A percentile compares a stretch with the other conserved stretches of the same genome.
Conservation (phyloP, 2,113 vertebrate genomes). For the Canis aureus region DNA sequence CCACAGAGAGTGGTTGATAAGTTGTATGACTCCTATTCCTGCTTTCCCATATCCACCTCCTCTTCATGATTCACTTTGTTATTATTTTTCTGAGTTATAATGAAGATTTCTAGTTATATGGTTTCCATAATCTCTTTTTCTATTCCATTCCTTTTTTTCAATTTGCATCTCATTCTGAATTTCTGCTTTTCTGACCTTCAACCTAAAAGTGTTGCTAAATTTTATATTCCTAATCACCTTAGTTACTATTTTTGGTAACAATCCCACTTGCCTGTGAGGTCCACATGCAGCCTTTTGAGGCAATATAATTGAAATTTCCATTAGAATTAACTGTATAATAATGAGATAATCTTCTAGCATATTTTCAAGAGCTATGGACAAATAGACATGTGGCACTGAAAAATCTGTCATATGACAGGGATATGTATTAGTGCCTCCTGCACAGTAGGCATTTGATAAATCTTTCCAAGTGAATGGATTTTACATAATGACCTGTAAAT, state of each 20-base stretch:
- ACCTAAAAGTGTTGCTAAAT: conserved; percentile 32
- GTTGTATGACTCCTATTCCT: background rate
- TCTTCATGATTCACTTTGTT: background rate
- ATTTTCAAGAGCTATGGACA: conserved; percentile 21
- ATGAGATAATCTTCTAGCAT: background rate
- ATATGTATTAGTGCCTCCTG: background rate
- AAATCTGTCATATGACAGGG: background rate
- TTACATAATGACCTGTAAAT: background rate
- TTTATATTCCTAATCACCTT: background rate
- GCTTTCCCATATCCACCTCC: background rate
- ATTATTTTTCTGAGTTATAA: background rate
- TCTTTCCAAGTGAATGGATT: background rate
- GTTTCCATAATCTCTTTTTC: background rate
- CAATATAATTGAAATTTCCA: conserved; percentile 1
- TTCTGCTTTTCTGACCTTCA: conserved; percentile 23
- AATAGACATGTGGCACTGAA: conserved; percentile 14
- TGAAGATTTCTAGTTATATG: background rate
- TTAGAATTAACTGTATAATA: background rate
- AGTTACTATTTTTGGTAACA: conserved; percentile 8
- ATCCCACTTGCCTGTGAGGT: background rate
- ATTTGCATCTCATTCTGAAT: conserved; percentile 32
- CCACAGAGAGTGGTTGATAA: background rate
- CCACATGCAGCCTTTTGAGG: background rate
- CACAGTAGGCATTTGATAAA: background rate
- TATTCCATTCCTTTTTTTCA: background rate